These are phyloP conservation scores for Pterophyllum scalare DNA, from an alignment of 2,113 vertebrate genomes.

Conservation along the genomic window DNA sequence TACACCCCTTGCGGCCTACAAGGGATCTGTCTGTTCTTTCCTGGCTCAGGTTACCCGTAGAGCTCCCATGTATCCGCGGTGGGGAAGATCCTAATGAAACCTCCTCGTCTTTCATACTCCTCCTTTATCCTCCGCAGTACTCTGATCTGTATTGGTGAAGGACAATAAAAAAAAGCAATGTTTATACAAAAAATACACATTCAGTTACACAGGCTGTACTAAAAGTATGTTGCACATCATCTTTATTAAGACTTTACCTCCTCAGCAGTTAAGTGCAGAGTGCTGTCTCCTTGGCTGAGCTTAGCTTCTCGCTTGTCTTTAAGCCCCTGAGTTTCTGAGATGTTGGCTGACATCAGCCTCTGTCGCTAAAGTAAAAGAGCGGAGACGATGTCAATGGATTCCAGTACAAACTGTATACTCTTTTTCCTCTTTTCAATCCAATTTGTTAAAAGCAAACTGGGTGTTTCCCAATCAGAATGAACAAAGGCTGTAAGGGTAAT, in stretches of 20 bases:
- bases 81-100: conserved; percentile 96
- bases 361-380: conserved; percentile 72
- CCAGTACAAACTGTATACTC: background rate
- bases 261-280: conserved; percentile 88
- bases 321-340: conserved; percentile 80
- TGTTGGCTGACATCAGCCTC: conserved; percentile 83
- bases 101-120: conserved; percentile 91
- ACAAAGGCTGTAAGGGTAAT: background rate
- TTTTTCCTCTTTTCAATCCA: background rate
- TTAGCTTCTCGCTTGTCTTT: conserved; percentile 82
- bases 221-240: background rate
- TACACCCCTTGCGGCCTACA: conserved; percentile 10
- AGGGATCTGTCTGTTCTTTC: conserved; percentile 8
- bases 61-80: conserved; percentile 92
- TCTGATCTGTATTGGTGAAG: conserved; percentile 82
- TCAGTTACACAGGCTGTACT: background rate
- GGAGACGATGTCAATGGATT: background rate
- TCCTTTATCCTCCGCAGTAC: conserved; percentile 91
- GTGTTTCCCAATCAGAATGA: background rate
- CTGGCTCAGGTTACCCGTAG: conserved; percentile 85
- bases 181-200: background rate
- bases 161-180: background rate
- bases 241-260: conserved; percentile 81
- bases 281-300: conserved; percentile 80
- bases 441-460: background rate